Evolutionary conservation across 2,888 invertebrate species (phyloP), one percentile per base, ranked within the genome.

Genomic region (Sinodicranocentrus sp.): DNA sequence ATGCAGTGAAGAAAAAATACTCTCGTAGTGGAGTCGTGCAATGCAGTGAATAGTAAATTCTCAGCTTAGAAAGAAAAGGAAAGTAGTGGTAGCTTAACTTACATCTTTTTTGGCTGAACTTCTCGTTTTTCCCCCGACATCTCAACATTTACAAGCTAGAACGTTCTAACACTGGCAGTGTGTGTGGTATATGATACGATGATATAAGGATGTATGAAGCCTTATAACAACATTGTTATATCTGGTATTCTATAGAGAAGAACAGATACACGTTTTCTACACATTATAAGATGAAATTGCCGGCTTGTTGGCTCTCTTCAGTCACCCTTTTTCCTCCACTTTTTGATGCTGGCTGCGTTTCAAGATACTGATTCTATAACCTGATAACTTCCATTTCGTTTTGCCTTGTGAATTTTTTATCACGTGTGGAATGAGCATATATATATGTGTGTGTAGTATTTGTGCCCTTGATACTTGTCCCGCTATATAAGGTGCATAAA

Each of bases 381-480:
- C 76, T 65, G 76, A 76, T 76, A 76, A 76, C 76, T 76, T 65
- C 76, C 76, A 76, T 76, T 76, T 65, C 76, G 76, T 76, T 67
- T 76, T 76, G 65, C 76, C 76, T 67, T 67, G 76, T 76, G 76
- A 76, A 76, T 67, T 76, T 76, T 76, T 76, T 67, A 76, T 76
- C 76, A 76, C 39, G 76, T 67, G 67, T 67, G 25, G 73, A 52
- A 72, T 17, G 25, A 48, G 6, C n/a, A n/a, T n/a, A 1, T 17
- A 39, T 65, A 65, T n/a, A n/a, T n/a, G 68, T 75, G 23, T 28
- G 23, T 25, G 23, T 48, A 23, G 65, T 39, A 63, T 44, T 33
- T 21, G 65, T 76, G 76, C 76, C 76, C 76, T 76, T 76, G 76
- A 76, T 76, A 57, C 76, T 6, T 33, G 10, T 65, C 59, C 44